These are phyloP conservation scores for Nomia melanderi DNA, from an alignment of 1,140 invertebrate genomes.

Conservation along the genomic window DNA sequence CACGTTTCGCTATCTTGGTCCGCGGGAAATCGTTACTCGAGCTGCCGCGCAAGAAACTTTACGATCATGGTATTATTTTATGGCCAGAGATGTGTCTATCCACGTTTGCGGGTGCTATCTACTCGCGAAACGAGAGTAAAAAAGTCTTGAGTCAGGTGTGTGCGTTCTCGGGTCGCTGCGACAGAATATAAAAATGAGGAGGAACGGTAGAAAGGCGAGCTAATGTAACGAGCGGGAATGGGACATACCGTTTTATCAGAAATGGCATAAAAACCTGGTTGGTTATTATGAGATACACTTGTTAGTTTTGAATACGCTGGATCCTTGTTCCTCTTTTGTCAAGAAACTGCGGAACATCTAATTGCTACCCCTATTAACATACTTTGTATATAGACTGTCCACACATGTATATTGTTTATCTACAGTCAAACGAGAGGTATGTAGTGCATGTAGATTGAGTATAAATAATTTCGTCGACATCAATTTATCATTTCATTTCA, in stretches of 20 bases:
- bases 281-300: neutral
- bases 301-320: neutral
- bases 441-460: too few relatives aligned
- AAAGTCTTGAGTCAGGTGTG: neutral
- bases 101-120: conserved; percentile 11
- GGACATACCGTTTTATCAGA: neutral
- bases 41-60: neutral
- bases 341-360: too few relatives aligned
- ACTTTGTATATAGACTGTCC: too few relatives aligned
- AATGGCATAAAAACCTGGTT: neutral
- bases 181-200: neutral
- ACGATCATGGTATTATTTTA: conserved; percentile 33
- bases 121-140: neutral
- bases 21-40: neutral
- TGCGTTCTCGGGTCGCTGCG: neutral
- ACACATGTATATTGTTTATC: too few relatives aligned
- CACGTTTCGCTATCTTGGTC: neutral
- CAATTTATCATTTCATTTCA: too few relatives aligned
- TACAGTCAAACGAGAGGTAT: too few relatives aligned
- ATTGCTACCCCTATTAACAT: too few relatives aligned
- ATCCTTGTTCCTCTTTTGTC: too few relatives aligned
- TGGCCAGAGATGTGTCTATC: conserved; percentile 20
- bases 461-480: too few relatives aligned
- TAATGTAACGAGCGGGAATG: neutral
- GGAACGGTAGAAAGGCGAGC: neutral